phyloP scores from a whole-genome alignment of 92 coral and sea anemone genomes.

The Zoanthus sansibaricus region DNA sequence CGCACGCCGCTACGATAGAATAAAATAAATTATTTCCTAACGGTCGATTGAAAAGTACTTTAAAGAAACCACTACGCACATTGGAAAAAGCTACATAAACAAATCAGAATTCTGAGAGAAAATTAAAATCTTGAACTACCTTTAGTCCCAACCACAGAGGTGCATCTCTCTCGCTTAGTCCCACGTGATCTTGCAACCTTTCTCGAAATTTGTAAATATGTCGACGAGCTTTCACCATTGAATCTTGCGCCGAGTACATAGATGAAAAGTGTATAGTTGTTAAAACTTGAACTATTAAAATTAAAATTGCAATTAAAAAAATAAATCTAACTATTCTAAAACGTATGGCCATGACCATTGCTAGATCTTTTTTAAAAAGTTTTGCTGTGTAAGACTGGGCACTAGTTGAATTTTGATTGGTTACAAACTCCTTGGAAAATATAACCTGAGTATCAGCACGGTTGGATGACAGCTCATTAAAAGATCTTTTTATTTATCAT shows the following conservation, averaged over 20 bases:
- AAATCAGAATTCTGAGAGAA: background rate
- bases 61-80: background rate
- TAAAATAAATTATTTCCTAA: background rate
- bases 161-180: conserved; percentile 26
- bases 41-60: background rate
- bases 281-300: conserved; percentile 86
- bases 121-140: background rate
- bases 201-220: conserved; percentile 59
- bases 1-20: background rate
- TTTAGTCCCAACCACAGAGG: background rate
- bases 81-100: background rate
- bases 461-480: too few species aligned
- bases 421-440: background rate
- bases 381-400: conserved; percentile 22
- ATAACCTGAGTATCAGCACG: too few species aligned
- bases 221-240: conserved; percentile 58
- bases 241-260: conserved; percentile 83
- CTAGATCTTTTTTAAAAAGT: background rate
- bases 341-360: conserved; percentile 66
- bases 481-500: too few species aligned
- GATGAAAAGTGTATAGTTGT: conserved; percentile 93
- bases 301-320: conserved; percentile 77
- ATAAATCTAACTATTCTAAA: conserved; percentile 91
- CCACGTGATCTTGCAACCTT: conserved; percentile 76
- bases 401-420: conserved; percentile 27